Evolutionary conservation across 2,888 invertebrate species (phyloP).

Genomic region (Chrysolina americana): DNA sequence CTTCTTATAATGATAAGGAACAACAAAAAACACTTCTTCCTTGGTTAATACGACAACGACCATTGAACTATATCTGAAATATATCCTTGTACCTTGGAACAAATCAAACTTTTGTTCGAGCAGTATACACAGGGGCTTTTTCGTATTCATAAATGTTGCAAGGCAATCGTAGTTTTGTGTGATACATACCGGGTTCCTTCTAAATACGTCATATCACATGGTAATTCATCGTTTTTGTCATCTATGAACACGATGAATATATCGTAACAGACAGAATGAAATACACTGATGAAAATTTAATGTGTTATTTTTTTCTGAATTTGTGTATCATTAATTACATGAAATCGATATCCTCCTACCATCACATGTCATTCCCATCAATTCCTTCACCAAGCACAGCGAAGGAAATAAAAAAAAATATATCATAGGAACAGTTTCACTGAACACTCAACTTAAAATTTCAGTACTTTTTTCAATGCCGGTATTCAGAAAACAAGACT

Average conservation of each 20-base stretch:
- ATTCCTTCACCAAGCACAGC: slow-evolving; percentile 33
- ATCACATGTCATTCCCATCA: slow-evolving; percentile 27
- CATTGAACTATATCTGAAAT: no score
- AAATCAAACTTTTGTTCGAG: not conserved
- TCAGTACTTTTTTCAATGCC: slow-evolving; percentile 34
- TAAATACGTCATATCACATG: no score
- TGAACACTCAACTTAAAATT: slow-evolving; percentile 25
- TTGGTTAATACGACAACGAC: no score
- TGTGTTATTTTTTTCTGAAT: not conserved
- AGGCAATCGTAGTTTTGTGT: no score
- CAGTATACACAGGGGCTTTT: no score
- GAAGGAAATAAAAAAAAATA: slow-evolving; percentile 33
- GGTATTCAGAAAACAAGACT: not conserved
- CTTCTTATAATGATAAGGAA: no score
- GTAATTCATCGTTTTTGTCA: not conserved
- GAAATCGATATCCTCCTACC: slow-evolving; percentile 33
- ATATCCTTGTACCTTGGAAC: no score
- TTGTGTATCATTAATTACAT: slow-evolving; percentile 24
- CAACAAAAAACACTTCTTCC: no score
- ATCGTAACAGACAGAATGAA: not conserved
- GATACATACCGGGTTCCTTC: no score
- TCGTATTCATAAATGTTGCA: no score
- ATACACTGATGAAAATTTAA: not conserved
- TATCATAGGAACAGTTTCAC: slow-evolving; percentile 36
- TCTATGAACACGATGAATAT: not conserved